These are phyloP conservation scores for Lepilemur septentrionalis DNA, from an alignment of 2,797 vertebrate genomes.

Conservation along the genomic window DNA sequence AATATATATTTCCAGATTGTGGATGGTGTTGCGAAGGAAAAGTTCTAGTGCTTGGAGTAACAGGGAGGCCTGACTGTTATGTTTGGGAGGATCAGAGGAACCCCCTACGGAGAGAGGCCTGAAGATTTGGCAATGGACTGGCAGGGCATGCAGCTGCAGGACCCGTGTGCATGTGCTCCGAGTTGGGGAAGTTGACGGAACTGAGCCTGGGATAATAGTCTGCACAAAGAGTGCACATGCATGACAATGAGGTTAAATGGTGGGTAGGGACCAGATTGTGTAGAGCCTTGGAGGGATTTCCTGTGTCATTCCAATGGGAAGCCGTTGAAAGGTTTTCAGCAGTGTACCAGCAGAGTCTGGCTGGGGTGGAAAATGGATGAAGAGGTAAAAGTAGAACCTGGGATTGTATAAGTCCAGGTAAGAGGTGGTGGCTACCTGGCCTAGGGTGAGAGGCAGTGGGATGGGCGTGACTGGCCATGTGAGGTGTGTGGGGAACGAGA, in stretches of 20 bases:
- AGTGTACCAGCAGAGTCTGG: background rate
- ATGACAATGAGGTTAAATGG: background rate
- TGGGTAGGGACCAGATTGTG: background rate
- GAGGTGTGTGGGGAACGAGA: background rate
- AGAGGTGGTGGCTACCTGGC: background rate
- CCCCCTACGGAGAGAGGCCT: background rate
- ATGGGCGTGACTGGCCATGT: background rate
- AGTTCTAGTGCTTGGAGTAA: background rate
- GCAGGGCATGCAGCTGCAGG: background rate
- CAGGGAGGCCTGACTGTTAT: background rate
- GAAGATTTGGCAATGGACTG: background rate
- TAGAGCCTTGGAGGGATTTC: background rate
- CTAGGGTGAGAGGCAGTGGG: background rate
- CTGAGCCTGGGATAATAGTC: background rate
- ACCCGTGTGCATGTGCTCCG: rapidly evolving
- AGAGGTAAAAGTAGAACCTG: background rate
- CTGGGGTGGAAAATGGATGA: background rate
- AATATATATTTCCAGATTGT: background rate
- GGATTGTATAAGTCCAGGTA: background rate
- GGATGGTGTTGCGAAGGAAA: background rate
- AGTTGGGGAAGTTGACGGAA: background rate
- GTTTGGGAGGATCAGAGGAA: background rate
- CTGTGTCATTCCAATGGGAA: background rate
- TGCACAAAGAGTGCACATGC: background rate
- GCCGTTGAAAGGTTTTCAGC: background rate